These are phyloP conservation scores for Craterocephalus amniculus DNA, from an alignment of 2,797 vertebrate genomes.

Conservation along the genomic window DNA sequence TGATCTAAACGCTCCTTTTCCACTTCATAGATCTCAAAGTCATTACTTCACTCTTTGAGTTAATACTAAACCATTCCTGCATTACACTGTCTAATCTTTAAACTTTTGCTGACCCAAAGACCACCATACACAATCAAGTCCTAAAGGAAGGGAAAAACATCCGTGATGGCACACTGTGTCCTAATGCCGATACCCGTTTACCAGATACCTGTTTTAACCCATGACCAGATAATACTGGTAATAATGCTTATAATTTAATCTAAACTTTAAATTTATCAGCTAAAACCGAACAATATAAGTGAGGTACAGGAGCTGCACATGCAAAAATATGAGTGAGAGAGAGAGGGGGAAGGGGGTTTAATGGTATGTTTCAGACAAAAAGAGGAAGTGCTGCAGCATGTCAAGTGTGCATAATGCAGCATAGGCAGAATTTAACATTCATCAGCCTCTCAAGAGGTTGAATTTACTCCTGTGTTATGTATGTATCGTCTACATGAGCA, in stretches of 20 bases:
- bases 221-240: background rate
- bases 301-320: background rate
- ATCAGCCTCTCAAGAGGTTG: conserved; percentile 3
- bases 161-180: background rate
- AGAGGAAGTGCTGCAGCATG: conserved; percentile 37
- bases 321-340: conserved; percentile 23
- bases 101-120: conserved; percentile 57
- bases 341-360: conserved; percentile 21
- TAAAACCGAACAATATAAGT: conserved; percentile 2
- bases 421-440: conserved; percentile 24
- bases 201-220: too few relatives aligned
- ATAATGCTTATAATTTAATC: background rate
- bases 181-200: background rate
- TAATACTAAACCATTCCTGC: conserved; percentile 72
- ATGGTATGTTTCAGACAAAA: conserved; percentile 51
- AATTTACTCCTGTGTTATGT: conserved; percentile 14
- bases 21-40: conserved; percentile 44
- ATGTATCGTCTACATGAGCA: background rate
- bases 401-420: conserved; percentile 39
- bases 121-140: conserved; percentile 34
- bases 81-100: conserved; percentile 70
- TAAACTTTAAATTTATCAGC: background rate
- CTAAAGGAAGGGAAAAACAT: conserved; percentile 30
- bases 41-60: conserved; percentile 59
- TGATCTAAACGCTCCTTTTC: background rate